These are phyloP conservation scores for Paramormyrops kingsleyae DNA, from an alignment of 2,113 vertebrate genomes.

Conservation along the genomic window DNA sequence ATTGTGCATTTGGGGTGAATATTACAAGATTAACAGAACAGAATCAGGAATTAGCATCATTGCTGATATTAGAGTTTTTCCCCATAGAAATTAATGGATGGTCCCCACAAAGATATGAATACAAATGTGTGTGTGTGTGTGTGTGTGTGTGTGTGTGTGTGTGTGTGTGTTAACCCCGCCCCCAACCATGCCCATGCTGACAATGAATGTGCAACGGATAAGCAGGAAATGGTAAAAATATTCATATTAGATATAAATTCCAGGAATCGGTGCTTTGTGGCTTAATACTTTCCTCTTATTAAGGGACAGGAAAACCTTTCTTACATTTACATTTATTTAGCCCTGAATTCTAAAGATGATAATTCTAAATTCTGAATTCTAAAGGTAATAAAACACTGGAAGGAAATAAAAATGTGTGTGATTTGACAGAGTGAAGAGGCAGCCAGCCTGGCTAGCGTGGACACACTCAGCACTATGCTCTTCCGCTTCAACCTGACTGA, in stretches of 20 bases:
- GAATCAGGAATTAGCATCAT: background rate
- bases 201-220: slow-evolving; percentile 75
- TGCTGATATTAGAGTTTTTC: background rate
- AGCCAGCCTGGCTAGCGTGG: slow-evolving; percentile 82
- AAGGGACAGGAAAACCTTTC: background rate
- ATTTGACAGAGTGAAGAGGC: slow-evolving; percentile 57
- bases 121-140: background rate
- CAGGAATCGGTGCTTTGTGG: background rate
- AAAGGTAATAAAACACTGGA: background rate
- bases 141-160: background rate
- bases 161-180: background rate
- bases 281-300: background rate
- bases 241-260: background rate
- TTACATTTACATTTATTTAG: background rate
- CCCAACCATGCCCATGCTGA: slow-evolving; percentile 56
- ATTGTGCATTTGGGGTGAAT: background rate
- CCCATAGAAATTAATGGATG: background rate
- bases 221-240: background rate
- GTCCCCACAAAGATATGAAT: background rate
- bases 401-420: background rate
- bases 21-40: background rate
- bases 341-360: background rate
- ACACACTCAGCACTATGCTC: slow-evolving; percentile 72
- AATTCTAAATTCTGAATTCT: too few species aligned
- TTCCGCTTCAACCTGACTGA: slow-evolving; percentile 83